Evolutionary conservation across 2,113 vertebrate species (phyloP).

Genomic region (Gymnarchus niloticus): DNA sequence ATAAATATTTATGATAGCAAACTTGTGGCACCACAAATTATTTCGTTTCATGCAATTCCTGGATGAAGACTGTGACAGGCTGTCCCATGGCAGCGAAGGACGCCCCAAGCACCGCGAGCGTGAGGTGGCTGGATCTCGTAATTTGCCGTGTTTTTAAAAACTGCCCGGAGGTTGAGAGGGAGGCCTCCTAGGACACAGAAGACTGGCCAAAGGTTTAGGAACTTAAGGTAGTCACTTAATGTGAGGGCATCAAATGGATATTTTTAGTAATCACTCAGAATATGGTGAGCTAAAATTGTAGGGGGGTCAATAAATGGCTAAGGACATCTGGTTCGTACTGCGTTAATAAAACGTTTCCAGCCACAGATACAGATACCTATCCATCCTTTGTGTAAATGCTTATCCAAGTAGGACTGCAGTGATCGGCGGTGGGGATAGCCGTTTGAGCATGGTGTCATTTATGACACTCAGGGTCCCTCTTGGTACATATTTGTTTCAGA

Average conservation of each 20-base stretch:
- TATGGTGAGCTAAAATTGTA: neutral
- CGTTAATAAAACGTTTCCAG: neutral
- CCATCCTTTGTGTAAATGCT: neutral
- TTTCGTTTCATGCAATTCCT: neutral
- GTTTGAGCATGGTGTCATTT: neutral
- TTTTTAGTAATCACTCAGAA: neutral
- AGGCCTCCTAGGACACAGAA: neutral
- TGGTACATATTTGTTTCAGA: neutral
- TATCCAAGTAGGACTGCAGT: neutral
- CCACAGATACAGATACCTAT: neutral
- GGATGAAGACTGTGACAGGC: neutral
- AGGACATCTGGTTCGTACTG: neutral
- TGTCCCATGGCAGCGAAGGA: neutral
- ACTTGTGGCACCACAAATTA: neutral
- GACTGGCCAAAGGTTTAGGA: neutral
- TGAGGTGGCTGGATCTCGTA: neutral
- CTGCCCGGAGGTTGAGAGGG: neutral
- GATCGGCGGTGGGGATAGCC: neutral
- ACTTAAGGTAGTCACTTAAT: neutral
- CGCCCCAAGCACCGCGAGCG: neutral
- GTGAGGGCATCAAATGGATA: neutral
- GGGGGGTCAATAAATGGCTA: neutral
- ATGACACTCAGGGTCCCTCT: neutral
- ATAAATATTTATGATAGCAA: neutral
- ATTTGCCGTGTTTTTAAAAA: constrained; percentile 4